Evolutionary conservation across 1,140 invertebrate genomes (phyloP).

Genomic region (Macrosteles quadrilineatus): DNA sequence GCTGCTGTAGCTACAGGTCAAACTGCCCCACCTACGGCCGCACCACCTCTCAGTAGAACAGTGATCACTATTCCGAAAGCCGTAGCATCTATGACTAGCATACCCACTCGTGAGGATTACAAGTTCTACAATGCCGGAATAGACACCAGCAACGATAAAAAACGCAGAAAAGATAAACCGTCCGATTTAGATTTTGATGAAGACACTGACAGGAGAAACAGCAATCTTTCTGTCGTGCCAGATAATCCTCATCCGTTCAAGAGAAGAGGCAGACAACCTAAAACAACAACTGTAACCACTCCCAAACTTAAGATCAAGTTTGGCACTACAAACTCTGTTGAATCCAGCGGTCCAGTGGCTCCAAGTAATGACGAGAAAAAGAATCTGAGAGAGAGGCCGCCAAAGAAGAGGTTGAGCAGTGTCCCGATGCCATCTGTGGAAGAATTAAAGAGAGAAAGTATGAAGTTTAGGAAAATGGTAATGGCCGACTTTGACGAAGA

Average conservation of each 20-base stretch:
- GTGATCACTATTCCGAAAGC: conserved; percentile 84
- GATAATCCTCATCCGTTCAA: conserved; percentile 41
- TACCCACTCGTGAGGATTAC: conserved; percentile 82
- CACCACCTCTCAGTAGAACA: conserved; percentile 66
- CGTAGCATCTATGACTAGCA: conserved; percentile 80
- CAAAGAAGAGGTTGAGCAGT: conserved; percentile 71
- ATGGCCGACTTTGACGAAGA: conserved; percentile 78
- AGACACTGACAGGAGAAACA: conserved; percentile 38
- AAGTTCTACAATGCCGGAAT: conserved; percentile 73
- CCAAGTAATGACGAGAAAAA: conserved; percentile 52
- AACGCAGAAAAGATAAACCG: conserved; percentile 64
- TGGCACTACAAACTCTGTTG: conserved; percentile 48
- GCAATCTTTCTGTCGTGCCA: conserved; percentile 37
- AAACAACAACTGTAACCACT: conserved; percentile 40
- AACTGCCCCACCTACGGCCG: conserved; percentile 51
- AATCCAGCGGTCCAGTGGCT: conserved; percentile 41
- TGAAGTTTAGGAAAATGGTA: conserved; percentile 82
- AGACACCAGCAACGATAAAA: conserved; percentile 66
- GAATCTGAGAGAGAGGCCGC: conserved; percentile 64
- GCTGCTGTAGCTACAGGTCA: conserved; percentile 45
- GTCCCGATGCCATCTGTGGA: conserved; percentile 68
- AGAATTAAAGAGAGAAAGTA: conserved; percentile 78
- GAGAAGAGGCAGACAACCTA: conserved; percentile 36
- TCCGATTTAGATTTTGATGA: conserved; percentile 53
- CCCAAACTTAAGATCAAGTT: conserved; percentile 86